Evolutionary conservation across 2,113 vertebrate genomes (phyloP).

Genomic region (Paracyprichromis sp.): DNA sequence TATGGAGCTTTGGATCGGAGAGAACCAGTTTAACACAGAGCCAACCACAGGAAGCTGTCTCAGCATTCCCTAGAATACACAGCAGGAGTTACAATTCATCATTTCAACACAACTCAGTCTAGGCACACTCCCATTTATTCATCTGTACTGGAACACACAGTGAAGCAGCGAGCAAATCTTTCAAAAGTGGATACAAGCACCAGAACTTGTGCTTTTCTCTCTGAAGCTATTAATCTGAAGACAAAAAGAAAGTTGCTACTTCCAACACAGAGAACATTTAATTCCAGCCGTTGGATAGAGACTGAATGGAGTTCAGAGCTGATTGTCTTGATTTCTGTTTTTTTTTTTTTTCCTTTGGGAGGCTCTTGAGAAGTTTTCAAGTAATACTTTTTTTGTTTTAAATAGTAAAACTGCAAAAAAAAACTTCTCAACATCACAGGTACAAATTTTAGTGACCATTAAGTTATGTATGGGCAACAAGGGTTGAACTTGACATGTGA

Average conservation of each 20-base stretch:
- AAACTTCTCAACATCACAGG: not conserved
- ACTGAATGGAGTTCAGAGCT: not conserved
- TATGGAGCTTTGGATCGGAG: conserved; percentile 83
- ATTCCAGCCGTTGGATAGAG: not conserved
- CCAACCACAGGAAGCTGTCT: conserved; percentile 91
- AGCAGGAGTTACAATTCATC: not conserved
- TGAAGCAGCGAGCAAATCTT: not conserved
- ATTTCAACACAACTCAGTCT: not conserved
- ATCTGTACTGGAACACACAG: not conserved
- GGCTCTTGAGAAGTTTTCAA: not conserved
- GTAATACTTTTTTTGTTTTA: not conserved
- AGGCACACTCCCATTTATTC: not conserved
- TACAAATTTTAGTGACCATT: not conserved
- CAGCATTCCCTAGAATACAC: conserved; percentile 79
- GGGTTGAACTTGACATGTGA: not conserved
- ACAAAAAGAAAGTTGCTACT: not conserved
- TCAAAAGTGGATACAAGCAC: not conserved
- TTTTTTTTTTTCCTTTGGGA: not conserved
- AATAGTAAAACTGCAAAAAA: not conserved
- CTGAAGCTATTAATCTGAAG: not conserved
- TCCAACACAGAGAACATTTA: not conserved
- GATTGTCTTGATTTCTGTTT: not conserved
- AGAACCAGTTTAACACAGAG: conserved; percentile 95
- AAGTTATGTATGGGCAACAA: not conserved
- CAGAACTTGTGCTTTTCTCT: not conserved